Percentiles rank a stretch among this genome's conserved stretches.
Conservation (phyloP, 1,140 invertebrate species). For the Zaprionus nigranus region DNA sequence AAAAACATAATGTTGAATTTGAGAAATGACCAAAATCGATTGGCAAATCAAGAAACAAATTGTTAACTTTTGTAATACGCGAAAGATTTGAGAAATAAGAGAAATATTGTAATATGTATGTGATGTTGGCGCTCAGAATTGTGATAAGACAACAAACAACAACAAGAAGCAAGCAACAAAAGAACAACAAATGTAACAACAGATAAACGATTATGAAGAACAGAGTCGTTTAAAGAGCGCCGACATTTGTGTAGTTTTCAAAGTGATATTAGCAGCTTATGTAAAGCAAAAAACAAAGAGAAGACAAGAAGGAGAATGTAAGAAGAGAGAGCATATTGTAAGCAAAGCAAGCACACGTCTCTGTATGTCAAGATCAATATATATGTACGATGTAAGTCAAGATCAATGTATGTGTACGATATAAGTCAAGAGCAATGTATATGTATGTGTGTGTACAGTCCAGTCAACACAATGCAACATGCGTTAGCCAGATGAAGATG, state of each 20-base stretch:
- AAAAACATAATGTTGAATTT: slow-evolving; percentile 51
- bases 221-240: slow-evolving; percentile 51
- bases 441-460: slow-evolving; percentile 5
- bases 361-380: slow-evolving; percentile 40
- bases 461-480: slow-evolving; percentile 28
- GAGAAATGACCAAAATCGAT: slow-evolving; percentile 75
- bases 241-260: slow-evolving; percentile 75
- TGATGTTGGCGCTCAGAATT: slow-evolving; percentile 66
- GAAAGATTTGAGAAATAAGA: slow-evolving; percentile 25
- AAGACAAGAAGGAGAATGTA: background rate
- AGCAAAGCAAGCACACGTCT: slow-evolving; percentile 27
- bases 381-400: background rate
- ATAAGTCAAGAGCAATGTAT: background rate
- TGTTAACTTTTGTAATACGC: slow-evolving; percentile 79
- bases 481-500: slow-evolving; percentile 61
- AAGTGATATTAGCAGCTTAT: slow-evolving; percentile 78
- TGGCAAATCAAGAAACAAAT: slow-evolving; percentile 66
- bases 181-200: slow-evolving; percentile 69
- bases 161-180: slow-evolving; percentile 50
- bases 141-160: slow-evolving; percentile 56
- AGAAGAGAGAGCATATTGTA: slow-evolving; percentile 46
- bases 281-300: slow-evolving; percentile 44
- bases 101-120: slow-evolving; percentile 49
- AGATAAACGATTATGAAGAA: slow-evolving; percentile 45
- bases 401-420: background rate